Base-by-base conservation (phyloP, 2,888 invertebrate genomes). In the Cantharis nigra region DNA sequence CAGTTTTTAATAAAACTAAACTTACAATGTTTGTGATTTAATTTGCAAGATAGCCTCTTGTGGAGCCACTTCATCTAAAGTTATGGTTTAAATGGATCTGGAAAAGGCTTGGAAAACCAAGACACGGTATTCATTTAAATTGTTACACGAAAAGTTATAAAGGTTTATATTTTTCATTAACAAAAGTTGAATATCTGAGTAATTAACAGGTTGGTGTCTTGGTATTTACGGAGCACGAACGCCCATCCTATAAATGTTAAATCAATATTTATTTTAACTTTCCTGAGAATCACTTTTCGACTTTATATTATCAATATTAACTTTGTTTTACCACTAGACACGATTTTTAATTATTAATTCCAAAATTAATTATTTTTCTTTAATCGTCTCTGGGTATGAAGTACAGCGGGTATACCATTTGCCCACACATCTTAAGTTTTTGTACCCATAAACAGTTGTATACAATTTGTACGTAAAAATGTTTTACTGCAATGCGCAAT, bases 181-280 rank as follows among this genome's bases (percentile, higher is more conserved):
- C 30, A 69, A 63, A 70, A 69, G 28, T 85, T 83, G 85, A 86
- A 85, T 87, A 87, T 88, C 87, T 87, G 84, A 84, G 87, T 88
- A 88, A 88, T 88, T 88, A 88, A 88, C 88, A 88, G 87, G 88
- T 88, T 87, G 85, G 85, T 86, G 85, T 86, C 86, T 87, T 86
- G 86, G 86, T 87, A 87, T 88, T 87, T 88, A 86, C 86, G 87
- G 85, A 87, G 87, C 85, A 84, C 83, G 84, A 86, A 84, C 86
- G 86, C 85, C 86, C 87, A 86, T 85, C 86, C 87, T 87, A 88
- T 88, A 88, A 89, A 88, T 88, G 88, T 86, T 87, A 86, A 84
- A 88, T 87, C 84, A 89, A 89, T 89, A 89, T 89, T 89, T 86
- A 84, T 83, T 84, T 84, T 87, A 82, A 86, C 87, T 86, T 87